Base-by-base conservation (phyloP, 2,797 vertebrate species). In the Falco biarmicus region DNA sequence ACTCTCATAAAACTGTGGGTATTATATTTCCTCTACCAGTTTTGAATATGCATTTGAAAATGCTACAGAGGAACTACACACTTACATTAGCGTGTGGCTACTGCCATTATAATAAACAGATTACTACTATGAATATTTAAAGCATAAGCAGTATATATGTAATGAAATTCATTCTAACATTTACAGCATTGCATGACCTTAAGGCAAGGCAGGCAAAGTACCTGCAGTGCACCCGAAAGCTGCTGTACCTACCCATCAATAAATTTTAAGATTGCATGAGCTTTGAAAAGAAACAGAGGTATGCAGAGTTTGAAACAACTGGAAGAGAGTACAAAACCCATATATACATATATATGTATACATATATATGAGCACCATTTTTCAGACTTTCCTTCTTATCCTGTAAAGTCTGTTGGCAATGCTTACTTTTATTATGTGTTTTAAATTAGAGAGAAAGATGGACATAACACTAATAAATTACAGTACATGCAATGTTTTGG, bases 401-500 rank as follows among this genome's bases (percentile, higher is more conserved):
- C 57, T 83, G 24, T 51, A 87, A 88, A 78, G 28, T 7, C 29
- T 84, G 41, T 70, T 91, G 76, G 70, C 54, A 89, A 73, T 61
- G 34, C 10, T 90, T 24, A n/a, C 20, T 57, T 69, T 73, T 86
- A 45, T 87, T 84, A 76, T 25, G 5, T 73, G 54, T 34, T 90
- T 93, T 92, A 88, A 76, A 96, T 78, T 89, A 95, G 70, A 92
- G 71, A 91, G 26, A 95, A 60, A 53, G 18, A 73, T 80, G 59
- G 57, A 94, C n/a, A 31, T 18, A 95, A 81, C 51, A 74, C 22
- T 90, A 95, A 84, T 87, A 95, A 96, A 97, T 80, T 92, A 61
- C 59, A 93, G 92, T 41, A 82, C 29, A 45, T 68, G 94, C 45
- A 92, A 53, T 77, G 60, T 48, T 78, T 61, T 78, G 37, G 19